Conservation (phyloP, 1,140 invertebrate genomes). For the Yoshiicerus persimilis region DNA sequence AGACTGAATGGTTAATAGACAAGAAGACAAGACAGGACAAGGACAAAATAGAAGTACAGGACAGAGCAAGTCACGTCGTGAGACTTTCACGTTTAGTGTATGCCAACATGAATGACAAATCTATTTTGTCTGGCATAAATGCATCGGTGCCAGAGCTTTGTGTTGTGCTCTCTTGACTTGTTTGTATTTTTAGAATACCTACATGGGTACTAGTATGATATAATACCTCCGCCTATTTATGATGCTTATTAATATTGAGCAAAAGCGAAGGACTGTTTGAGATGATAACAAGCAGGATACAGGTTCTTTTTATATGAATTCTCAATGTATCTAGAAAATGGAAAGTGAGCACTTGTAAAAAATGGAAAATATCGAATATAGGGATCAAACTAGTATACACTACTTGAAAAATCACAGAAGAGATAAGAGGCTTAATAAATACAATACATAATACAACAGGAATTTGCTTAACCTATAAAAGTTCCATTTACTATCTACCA, state of each 20-base stretch:
- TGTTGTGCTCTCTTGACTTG: neutral
- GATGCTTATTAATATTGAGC: neutral
- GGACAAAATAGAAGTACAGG: neutral
- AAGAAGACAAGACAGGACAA: neutral
- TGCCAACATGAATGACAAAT: neutral
- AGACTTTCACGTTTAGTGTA: neutral
- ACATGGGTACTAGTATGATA: neutral
- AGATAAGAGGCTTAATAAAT: no score
- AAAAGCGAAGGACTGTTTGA: neutral
- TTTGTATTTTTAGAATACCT: neutral
- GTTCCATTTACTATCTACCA: no score
- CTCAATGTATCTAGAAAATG: no score
- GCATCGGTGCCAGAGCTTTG: neutral
- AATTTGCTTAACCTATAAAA: no score
- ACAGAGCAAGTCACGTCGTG: neutral
- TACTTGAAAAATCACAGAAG: no score
- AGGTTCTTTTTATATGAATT: neutral
- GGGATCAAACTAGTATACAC: no score
- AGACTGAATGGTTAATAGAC: neutral
- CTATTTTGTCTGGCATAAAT: conserved; percentile 15
- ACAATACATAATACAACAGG: no score
- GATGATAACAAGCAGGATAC: neutral
- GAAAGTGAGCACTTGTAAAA: no score
- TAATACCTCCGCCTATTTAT: neutral
- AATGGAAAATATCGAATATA: no score